Evolutionary conservation across 2,888 invertebrate species (phyloP), one percentile per base, ranked within the genome.

Genomic region (Rotaria sp.): DNA sequence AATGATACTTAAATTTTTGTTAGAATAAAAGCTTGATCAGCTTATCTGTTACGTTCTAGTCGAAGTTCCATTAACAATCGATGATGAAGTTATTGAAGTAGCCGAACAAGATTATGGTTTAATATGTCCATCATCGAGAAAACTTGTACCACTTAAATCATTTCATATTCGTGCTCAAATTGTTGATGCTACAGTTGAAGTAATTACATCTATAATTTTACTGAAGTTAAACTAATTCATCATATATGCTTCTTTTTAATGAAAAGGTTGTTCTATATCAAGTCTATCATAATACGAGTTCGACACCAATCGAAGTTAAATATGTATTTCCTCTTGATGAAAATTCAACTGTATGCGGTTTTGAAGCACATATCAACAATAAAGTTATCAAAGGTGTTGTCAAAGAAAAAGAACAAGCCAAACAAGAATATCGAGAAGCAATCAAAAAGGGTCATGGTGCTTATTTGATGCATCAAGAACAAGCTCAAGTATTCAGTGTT

Each of bases 381-480:
- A 91, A 91, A 87, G 91, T 91, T 87, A 89, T 92, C n/a, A 88
- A 91, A 7, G 91, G 91, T 26, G 89, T 90, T 26, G 67, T 91
- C 85, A 91, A 92, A 87, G 91, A 91, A 88, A 92, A 91, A 87
- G 90, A 91, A 87, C 88, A 88, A 35, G 92, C 91, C 13, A 90
- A 90, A 85, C 88, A 88, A 75, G 91, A 91, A 86, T 92, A 92
- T 88, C 89, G 89, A 87, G 89, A 91, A 87, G 92, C 92, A 50
- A 89, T 92, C 84, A 88, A 89, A 87, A 89, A 90, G 87, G 91
- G 91, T 26, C 91, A 92, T 88, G 91, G 91, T 15, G 92, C 91
- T 8, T 92, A 91, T 87, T 89, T 92, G n/a, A 91, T 92, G 91
- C 91, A 92, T 87, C 90, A 90, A 88, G 90, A 91, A 88, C 91